These are phyloP conservation scores for Chondrilla cf. caribensis DNA, from an alignment of 37 sponge, comb jelly and placozoan species.

Conservation along the genomic window DNA sequence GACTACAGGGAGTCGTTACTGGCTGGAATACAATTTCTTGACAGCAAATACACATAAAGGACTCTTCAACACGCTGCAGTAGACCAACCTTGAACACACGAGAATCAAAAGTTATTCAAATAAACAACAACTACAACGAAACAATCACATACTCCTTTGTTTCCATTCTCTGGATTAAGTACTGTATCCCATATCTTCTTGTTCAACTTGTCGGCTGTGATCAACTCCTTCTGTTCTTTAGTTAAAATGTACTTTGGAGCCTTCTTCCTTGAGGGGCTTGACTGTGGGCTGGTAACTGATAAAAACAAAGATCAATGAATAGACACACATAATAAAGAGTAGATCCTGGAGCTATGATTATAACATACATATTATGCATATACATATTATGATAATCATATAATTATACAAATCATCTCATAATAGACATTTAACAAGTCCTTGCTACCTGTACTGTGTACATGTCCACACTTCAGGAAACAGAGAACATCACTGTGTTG, in stretches of 20 bases:
- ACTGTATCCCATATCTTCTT: slow-evolving; percentile 69
- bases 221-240: slow-evolving; percentile 46
- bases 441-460: no score
- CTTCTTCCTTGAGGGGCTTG: slow-evolving; percentile 46
- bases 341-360: no score
- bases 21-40: slow-evolving; percentile 84
- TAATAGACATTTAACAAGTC: no score
- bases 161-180: slow-evolving; percentile 9
- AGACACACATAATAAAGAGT: no score
- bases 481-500: no score
- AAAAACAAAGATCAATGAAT: neutral
- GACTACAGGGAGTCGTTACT: slow-evolving; percentile 73
- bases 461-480: no score
- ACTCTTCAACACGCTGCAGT: slow-evolving; percentile 55
- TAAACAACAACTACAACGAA: neutral
- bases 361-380: no score
- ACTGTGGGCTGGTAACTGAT: neutral
- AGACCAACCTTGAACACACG: slow-evolving; percentile 48
- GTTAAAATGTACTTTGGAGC: slow-evolving; percentile 65
- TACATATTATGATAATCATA: no score
- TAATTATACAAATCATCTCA: no score
- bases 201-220: slow-evolving; percentile 63
- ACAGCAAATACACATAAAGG: slow-evolving; percentile 83
- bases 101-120: neutral
- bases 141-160: neutral